These are phyloP conservation scores for Chymomyza fuscimana DNA, from an alignment of 2,888 invertebrate genomes.

Conservation along the genomic window DNA sequence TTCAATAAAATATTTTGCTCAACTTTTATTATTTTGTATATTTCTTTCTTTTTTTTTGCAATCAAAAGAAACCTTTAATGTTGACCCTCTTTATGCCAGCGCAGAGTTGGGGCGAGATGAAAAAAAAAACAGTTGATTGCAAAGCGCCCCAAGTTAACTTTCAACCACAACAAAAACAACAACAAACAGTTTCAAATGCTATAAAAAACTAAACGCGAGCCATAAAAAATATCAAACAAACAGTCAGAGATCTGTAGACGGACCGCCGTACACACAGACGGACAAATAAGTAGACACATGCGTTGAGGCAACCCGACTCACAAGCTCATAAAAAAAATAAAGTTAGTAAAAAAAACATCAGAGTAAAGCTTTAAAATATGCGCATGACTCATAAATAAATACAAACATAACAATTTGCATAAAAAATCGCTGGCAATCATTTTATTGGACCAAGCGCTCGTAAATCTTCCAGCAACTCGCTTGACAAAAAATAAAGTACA, in stretches of 20 bases:
- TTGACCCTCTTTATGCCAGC: conserved; percentile 32
- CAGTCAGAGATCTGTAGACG: background rate
- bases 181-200: conserved; percentile 15
- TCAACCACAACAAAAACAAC: conserved; percentile 35
- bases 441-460: conserved; percentile 78
- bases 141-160: conserved; percentile 2
- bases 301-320: background rate
- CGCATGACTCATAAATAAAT: conserved; percentile 61
- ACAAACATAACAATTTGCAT: conserved; percentile 75
- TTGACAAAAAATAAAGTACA: conserved; percentile 41
- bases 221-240: conserved; percentile 7
- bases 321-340: conserved; percentile 6
- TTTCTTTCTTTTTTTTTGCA: conserved; percentile 4
- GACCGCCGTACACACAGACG: background rate
- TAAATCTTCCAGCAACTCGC: conserved; percentile 74
- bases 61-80: conserved; percentile 35
- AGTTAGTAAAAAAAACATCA: conserved; percentile 1
- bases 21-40: conserved; percentile 30
- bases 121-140: conserved; percentile 20
- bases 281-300: conserved; percentile 11
- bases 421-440: conserved; percentile 79
- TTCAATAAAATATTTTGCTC: conserved; percentile 22
- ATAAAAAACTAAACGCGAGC: conserved; percentile 23
- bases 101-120: background rate
- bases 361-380: conserved; percentile 33